phyloP scores from a whole-genome alignment of 2,113 vertebrate genomes.

The Pungitius pungitius region DNA sequence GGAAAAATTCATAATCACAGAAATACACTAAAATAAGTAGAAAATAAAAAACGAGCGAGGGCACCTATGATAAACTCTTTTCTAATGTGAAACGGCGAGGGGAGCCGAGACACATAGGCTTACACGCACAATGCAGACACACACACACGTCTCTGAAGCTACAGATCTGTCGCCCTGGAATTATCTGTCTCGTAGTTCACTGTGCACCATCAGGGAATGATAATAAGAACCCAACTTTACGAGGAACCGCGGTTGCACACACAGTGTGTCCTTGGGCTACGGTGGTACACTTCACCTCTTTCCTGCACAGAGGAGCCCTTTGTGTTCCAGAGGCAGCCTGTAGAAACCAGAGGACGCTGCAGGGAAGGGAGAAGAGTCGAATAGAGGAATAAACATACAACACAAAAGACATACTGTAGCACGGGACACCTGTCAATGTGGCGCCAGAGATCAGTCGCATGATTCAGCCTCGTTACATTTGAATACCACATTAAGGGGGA shows the following conservation, averaged over 20 bases:
- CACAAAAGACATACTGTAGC: not conserved
- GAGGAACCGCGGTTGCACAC: conserved; percentile 8
- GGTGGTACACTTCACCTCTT: conserved; percentile 82
- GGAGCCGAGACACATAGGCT: not conserved
- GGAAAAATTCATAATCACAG: conserved; percentile 9
- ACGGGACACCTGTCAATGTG: not conserved
- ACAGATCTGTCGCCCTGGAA: conserved; percentile 29
- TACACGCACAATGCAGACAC: not conserved
- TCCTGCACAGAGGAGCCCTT: conserved; percentile 86
- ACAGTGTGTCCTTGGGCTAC: conserved; percentile 36
- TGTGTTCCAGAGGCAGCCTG: conserved; percentile 86
- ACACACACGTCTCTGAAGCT: conserved; percentile 40
- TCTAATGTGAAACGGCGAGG: conserved; percentile 49
- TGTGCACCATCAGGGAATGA: conserved; percentile 34
- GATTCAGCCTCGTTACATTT: not conserved
- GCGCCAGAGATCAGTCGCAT: not conserved
- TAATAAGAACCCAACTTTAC: conserved; percentile 25
- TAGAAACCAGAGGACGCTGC: conserved; percentile 92
- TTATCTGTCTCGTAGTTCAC: conserved; percentile 39
- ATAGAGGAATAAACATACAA: conserved; percentile 14
- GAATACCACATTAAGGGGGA: not conserved
- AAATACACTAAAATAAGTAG: conserved; percentile 11
- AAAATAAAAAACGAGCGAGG: not conserved
- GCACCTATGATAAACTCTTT: conserved; percentile 10
- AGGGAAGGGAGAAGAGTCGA: conserved; percentile 37